Evolutionary conservation across 2,888 invertebrate species (phyloP), one percentile per base, ranked within the genome.

Genomic region (Hemaris fuciformis): DNA sequence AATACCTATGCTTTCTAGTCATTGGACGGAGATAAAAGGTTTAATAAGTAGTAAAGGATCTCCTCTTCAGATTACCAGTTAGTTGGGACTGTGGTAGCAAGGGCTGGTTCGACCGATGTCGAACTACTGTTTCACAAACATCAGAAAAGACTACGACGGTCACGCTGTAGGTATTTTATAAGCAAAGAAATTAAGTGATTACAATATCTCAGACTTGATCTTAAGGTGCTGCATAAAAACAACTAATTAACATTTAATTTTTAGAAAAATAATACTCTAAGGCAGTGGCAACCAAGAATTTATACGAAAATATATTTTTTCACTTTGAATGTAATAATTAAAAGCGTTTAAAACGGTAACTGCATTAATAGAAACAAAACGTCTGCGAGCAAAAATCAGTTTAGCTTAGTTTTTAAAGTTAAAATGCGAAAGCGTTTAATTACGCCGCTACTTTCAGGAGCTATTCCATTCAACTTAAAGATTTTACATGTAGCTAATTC

Each of bases 401-500:
- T 25, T 3, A 31, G 27, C 15, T 53, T 53, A 53, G 18, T 31
- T 48, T 27, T 31, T 27, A 48, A 43, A 53, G 18, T 53, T 10
- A 10, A 48, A 61, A 53, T 41, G 7, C 31, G 27, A 13, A 4
- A 53, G 18, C 18, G 31, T 53, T 48, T 48, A 27, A 48, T 48
- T 53, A 27, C 53, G 8, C 4, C 31, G 27, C 18, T 15, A 27
- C 27, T 15, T 48, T 15, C n/a, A 27, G 53, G 13, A 31, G 10
- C 31, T 31, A 53, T 53, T 53, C 27, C 18, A 31, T 53, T 31
- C 53, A 62, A 67, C 66, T 65, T 69, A 68, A 72, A 74, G 65
- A 71, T 71, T 67, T 74, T 67, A 69, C 73, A 73, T 66, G 70
- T 70, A 76, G 72, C 77, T 80, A 83, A 81, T 83, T 80, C 77